Base-by-base conservation (phyloP, 2,113 vertebrate genomes). In the Lagopus muta region DNA sequence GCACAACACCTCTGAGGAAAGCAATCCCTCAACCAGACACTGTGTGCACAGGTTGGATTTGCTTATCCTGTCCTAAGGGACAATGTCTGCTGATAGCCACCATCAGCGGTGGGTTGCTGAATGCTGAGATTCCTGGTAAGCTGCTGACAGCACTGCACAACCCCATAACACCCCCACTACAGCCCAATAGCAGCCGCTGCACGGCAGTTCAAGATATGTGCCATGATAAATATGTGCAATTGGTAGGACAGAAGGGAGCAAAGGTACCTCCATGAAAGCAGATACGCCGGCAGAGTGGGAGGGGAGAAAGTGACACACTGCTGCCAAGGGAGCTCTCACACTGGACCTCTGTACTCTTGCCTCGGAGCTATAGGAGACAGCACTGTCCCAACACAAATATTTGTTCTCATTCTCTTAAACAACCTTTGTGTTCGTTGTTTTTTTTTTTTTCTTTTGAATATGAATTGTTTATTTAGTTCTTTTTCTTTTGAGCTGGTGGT, bases 291-390 rank as follows among this genome's bases (percentile, higher is more conserved):
- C 58, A 70, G 71, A 60, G 72, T 2, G 7, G 67, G 74, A 66
- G 32, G 18, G 57, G 18, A 85, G 92, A 86, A 69, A 82, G 50
- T 22, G 81, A 65, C 38, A 38, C 2, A 11, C 65, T 73, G 69
- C 89, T 93, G 90, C 66, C 86, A 88, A 71, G 69, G 47, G 73
- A 72, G 57, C 73, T 93, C 80, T 93, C 92, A 91, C 8, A 57
- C 74, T 38, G 48, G 83, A 95, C 83, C 95, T 93, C 95, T 88
- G 93, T 81, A 86, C 96, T 81, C 70, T 81, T 67, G 73, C 69
- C n/a, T 64, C 34, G n/a, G 69, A 78, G 61, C 54, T 78, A 66
- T 36, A 55, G 80, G 55, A 93, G 76, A 55, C 24, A 34, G 42
- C 50, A 7, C 38, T 27, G 47, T 60, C 82, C 82, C 95, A 95